phyloP scores from a whole-genome alignment of 2,797 vertebrate species.

The Xenopus petersii region DNA sequence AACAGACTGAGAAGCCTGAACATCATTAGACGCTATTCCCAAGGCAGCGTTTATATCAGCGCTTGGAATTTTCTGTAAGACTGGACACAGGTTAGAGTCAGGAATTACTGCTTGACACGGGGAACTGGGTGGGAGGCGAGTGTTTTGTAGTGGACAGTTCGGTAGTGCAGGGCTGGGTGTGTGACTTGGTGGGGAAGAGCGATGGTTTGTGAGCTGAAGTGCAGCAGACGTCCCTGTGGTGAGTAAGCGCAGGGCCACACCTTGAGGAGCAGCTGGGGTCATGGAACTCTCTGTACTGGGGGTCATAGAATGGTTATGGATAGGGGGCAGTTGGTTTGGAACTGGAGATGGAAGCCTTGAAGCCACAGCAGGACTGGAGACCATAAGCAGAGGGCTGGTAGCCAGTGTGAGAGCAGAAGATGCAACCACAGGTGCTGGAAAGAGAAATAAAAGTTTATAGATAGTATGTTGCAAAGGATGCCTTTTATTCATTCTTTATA shows the following conservation, averaged over 20 bases:
- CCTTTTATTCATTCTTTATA: too few relatives aligned
- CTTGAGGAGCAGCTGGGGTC: background rate
- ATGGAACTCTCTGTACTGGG: background rate
- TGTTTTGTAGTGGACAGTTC: slow-evolving; percentile 1
- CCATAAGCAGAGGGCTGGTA: slow-evolving; percentile 52
- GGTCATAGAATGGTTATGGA: background rate
- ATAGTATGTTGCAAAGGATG: background rate
- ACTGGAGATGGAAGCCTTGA: slow-evolving; percentile 10
- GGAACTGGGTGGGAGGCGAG: background rate
- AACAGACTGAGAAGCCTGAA: background rate
- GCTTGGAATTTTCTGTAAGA: background rate
- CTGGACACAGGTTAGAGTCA: background rate
- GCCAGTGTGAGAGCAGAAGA: slow-evolving; percentile 25
- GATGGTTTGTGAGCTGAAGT: slow-evolving; percentile 38
- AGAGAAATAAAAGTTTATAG: slow-evolving; percentile 25
- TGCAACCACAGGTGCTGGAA: slow-evolving; percentile 48
- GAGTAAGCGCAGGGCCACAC: slow-evolving; percentile 26
- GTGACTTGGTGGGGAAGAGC: slow-evolving; percentile 9
- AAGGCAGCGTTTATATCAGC: background rate
- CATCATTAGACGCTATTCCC: background rate
- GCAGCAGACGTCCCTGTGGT: slow-evolving; percentile 6
- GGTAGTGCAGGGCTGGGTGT: slow-evolving; percentile 4
- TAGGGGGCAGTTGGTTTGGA: background rate
- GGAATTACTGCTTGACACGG: background rate
- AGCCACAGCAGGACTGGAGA: slow-evolving; percentile 19